Base-by-base conservation (phyloP, 2,888 invertebrate species). In the Galerucella nymphaeae region DNA sequence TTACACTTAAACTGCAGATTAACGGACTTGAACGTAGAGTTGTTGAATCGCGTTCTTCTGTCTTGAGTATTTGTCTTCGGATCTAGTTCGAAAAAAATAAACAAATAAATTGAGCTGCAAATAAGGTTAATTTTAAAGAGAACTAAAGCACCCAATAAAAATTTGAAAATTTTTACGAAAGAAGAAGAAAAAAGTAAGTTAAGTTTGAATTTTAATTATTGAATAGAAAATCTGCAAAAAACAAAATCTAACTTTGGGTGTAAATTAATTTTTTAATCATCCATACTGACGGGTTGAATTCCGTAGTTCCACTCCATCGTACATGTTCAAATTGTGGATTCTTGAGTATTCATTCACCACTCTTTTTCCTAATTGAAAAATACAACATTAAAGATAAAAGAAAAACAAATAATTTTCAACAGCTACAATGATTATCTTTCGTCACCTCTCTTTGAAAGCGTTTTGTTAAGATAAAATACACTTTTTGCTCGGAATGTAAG, bases 251-350 rank as follows among this genome's bases (percentile, higher is more conserved):
- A 75, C 71, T 71, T 75, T 55, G 69, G 73, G 72, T 76, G 72
- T 62, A 68, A 76, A 75, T 79, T 86, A 85, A 84, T 83, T 83
- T 85, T 86, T 87, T 92, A 91, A 92, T 92, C 92, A 92, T 92
- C 93, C 93, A 90, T 93, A 93, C 91, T 93, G 93, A 89, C 93
- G 91, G 86, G 92, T 92, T 84, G 92, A 91, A 88, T 92, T 92
- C 87, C 93, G 89, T 76, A 93, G 90, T 87, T 93, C 92, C 84
- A 89, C 90, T 76, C 93, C 93, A 85, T 92, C 93, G 89, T 92
- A 93, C 88, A 93, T 90, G 88, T 92, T 93, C 83, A 93, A 88
- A 87, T 93, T 92, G 88, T 93, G 90, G 82, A 91, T 91, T 88
- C 91, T 90, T 83, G 93, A 92, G 87, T 93, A 93, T 87, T 93